Evolutionary conservation across 2,113 vertebrate species (phyloP).

Genomic region (Orthonyx spaldingii): DNA sequence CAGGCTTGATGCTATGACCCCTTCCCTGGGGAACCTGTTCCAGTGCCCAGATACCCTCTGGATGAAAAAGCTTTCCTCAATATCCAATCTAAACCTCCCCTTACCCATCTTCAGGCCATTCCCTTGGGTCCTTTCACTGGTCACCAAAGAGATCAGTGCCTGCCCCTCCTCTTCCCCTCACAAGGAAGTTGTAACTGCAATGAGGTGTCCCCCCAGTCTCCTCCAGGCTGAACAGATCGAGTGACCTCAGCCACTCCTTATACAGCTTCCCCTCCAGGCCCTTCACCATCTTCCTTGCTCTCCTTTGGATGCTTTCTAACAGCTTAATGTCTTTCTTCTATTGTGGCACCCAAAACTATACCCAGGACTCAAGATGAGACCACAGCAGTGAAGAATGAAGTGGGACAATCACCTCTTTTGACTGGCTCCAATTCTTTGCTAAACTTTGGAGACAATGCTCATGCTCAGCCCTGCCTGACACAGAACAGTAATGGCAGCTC

Average conservation of each 20-base stretch:
- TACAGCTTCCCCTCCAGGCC: not conserved
- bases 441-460: not conserved
- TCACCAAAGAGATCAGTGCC: not conserved
- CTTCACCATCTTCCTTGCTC: not conserved
- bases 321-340: not conserved
- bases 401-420: not conserved
- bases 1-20: not conserved
- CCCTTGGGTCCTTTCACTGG: not conserved
- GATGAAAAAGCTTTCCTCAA: not conserved
- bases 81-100: not conserved
- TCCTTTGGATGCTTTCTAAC: not conserved
- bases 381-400: not conserved
- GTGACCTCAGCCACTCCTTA: not conserved
- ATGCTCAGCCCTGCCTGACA: not conserved
- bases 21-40: not conserved
- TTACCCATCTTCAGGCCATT: not conserved
- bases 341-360: not conserved
- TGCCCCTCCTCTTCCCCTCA: not conserved
- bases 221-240: not conserved
- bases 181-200: accelerated
- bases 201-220: not conserved
- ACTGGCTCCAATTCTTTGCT: not conserved
- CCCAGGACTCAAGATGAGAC: not conserved
- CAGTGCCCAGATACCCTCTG: not conserved
- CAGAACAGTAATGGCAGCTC: not conserved